A percentile compares a stretch with the other conserved stretches of the same genome.
phyloP scores from a whole-genome alignment of 1,140 invertebrate genomes.

The Antheraea mylitta region DNA sequence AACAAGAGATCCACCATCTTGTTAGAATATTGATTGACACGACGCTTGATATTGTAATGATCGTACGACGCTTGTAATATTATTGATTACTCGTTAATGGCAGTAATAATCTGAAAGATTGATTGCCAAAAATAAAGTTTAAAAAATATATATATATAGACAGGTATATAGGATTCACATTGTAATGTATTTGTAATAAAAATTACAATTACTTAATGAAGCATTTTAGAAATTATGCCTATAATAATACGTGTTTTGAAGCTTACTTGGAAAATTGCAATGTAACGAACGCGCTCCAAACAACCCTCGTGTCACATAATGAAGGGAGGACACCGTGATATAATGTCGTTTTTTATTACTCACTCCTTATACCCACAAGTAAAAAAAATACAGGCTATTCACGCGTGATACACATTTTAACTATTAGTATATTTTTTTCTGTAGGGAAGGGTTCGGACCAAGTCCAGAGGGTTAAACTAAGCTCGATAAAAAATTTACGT shows the following conservation, averaged over 20 bases:
- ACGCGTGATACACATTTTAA: conserved; percentile 70
- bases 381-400: conserved; percentile 66
- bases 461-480: conserved; percentile 52
- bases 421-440: conserved; percentile 64
- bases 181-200: background rate
- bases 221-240: background rate
- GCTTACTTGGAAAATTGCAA: conserved; percentile 22
- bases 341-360: conserved; percentile 78
- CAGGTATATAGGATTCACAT: background rate
- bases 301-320: conserved; percentile 64
- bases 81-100: too few species aligned
- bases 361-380: conserved; percentile 71
- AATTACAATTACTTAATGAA: too few species aligned
- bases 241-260: conserved; percentile 14
- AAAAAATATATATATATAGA: too few species aligned
- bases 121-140: too few species aligned
- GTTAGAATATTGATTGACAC: too few species aligned
- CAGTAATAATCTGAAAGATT: too few species aligned
- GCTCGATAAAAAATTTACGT: conserved; percentile 71
- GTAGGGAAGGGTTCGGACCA: conserved; percentile 67
- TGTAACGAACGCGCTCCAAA: conserved; percentile 38
- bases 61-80: too few species aligned
- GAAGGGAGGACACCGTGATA: conserved; percentile 71
- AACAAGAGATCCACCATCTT: too few species aligned
- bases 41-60: too few species aligned